Base-by-base conservation (phyloP, 1,140 invertebrate genomes). In the Himalopsyche phryganea region DNA sequence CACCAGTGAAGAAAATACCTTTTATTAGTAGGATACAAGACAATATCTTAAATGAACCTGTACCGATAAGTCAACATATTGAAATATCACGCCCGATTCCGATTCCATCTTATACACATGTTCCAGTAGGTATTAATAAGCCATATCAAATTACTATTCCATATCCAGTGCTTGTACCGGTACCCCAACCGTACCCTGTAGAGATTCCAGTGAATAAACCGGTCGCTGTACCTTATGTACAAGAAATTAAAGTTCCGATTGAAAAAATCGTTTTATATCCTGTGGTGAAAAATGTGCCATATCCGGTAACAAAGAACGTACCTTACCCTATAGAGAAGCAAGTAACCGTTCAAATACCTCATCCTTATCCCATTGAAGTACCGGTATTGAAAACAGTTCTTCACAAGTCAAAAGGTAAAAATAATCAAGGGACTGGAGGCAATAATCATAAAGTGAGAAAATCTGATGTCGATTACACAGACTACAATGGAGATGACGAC, bases 231-330 rank as follows among this genome's bases (percentile, higher is more conserved):
- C 81, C 86, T 0, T 79, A 88, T 11, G 79, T 87, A 49, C 86
- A 84, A 65, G 87, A 87, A 57, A 76, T 89, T 7, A 83, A 81
- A 4, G 80, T 88, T 44, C 85, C 85, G 0, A 79, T 89, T 36
- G 85, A 86, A 68, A 88, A 87, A 66, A 81, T 84, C 47, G 80
- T 88, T 1, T 86, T 86, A 0, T 86, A 83, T 71, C 82, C 85
- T 2, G 81, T 89, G 6, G 84, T 88, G 59, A 88, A 88, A 67
- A 78, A 85, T 44, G 78, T 89, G 9, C 85, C 85, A 1, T 85
- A 87, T 65, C 85, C 86, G 1, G 81, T 89, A 4, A 85, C 87
- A 68, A 88, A 89, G 60, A 82, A 80, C 41, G 79, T 88, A 5
- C 85, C 87, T 1, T 85, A 86, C 44, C 79, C 78, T 40, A 77